Evolutionary conservation across 1,140 invertebrate species (phyloP).

Genomic region (Acromyrmex charruanus): DNA sequence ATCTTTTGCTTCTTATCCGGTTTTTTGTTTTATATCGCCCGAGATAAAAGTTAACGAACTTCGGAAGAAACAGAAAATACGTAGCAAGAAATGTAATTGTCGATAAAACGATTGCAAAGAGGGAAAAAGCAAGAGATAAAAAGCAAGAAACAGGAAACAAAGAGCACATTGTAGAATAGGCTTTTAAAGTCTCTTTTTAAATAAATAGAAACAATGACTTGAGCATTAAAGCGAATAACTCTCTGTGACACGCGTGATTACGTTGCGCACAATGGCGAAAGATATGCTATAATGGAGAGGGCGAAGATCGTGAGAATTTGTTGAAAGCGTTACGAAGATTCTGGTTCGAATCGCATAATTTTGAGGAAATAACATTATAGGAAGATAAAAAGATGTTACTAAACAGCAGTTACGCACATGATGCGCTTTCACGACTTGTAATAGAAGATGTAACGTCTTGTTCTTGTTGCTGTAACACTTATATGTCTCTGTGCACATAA

Average conservation of each 20-base stretch:
- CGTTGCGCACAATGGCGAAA: not conserved
- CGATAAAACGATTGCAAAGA: no score
- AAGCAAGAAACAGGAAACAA: no score
- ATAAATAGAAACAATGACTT: not conserved
- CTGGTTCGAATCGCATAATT: not conserved
- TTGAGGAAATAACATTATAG: constrained; percentile 24
- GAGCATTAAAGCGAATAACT: not conserved
- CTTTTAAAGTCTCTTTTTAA: not conserved
- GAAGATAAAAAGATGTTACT: constrained; percentile 43
- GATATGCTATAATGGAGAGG: constrained; percentile 4
- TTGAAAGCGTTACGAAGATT: constrained; percentile 4
- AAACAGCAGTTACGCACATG: constrained; percentile 9
- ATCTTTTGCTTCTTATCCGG: no score
- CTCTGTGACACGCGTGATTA: constrained; percentile 33
- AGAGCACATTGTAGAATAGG: no score
- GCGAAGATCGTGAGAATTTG: constrained; percentile 35
- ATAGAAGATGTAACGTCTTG: not conserved
- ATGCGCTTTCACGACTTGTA: constrained; percentile 28
- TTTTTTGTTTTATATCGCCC: no score
- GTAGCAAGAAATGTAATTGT: no score
- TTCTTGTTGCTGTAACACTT: not conserved
- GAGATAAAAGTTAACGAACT: no score
- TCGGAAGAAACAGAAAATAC: no score
- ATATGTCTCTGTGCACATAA: not conserved
- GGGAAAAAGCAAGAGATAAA: no score